Conservation (phyloP, 2,888 invertebrate species). For the Cryptocephalus primarius region DNA sequence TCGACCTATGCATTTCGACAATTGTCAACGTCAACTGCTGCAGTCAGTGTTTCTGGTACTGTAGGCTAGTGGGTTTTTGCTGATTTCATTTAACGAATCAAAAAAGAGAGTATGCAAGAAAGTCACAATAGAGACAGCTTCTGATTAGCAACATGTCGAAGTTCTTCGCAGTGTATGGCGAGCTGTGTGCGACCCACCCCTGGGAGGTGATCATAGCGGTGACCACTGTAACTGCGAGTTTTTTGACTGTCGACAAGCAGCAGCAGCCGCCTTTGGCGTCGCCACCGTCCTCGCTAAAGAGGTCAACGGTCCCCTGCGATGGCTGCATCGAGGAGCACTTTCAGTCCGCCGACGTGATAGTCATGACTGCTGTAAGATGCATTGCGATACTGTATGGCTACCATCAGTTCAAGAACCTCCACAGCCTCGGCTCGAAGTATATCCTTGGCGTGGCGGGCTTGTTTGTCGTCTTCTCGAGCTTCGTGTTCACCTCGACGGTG, state of each 20-base stretch:
- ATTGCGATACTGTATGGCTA: slow-evolving; percentile 84
- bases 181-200: slow-evolving; percentile 83
- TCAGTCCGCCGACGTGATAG: slow-evolving; percentile 68
- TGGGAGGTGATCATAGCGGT: slow-evolving; percentile 89
- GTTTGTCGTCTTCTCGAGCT: slow-evolving; percentile 85
- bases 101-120: too few relatives aligned
- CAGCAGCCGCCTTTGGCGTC: slow-evolving; percentile 2
- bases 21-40: too few relatives aligned
- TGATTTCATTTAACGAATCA: too few relatives aligned
- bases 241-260: slow-evolving; percentile 57
- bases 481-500: slow-evolving; percentile 84
- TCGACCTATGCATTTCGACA: too few relatives aligned
- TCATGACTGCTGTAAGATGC: slow-evolving; percentile 84
- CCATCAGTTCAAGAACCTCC: slow-evolving; percentile 80
- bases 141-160: slow-evolving; percentile 29
- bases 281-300: slow-evolving; percentile 23
- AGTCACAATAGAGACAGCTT: too few relatives aligned
- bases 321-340: slow-evolving; percentile 50
- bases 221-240: slow-evolving; percentile 66
- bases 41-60: too few relatives aligned
- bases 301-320: slow-evolving; percentile 16
- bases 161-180: slow-evolving; percentile 71
- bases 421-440: slow-evolving; percentile 80
- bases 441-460: slow-evolving; percentile 74
- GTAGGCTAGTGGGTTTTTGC: too few relatives aligned